These are phyloP conservation scores for Cosmorhoe ocellata DNA, from an alignment of 2,888 invertebrate species.

Conservation along the genomic window DNA sequence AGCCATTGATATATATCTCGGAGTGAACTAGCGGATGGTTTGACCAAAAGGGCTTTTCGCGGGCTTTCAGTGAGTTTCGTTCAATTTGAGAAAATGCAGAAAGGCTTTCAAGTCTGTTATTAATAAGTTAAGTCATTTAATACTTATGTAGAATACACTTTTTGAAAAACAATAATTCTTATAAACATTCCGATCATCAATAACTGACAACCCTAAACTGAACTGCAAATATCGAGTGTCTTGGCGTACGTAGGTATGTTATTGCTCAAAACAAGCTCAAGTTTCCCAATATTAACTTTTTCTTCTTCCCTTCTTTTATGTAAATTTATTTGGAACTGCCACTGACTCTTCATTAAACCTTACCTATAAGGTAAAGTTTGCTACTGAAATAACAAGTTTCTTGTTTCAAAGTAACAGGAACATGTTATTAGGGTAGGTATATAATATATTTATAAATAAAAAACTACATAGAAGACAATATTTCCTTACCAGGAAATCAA, in stretches of 20 bases:
- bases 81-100: too few relatives aligned
- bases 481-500: too few relatives aligned
- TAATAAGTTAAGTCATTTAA: too few relatives aligned
- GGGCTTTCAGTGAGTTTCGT: too few relatives aligned
- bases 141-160: too few relatives aligned
- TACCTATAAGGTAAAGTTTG: constrained; percentile 16
- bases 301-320: constrained; percentile 58
- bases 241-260: constrained; percentile 54
- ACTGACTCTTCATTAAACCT: constrained; percentile 31
- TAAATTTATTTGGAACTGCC: constrained; percentile 49
- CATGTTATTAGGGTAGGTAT: too few relatives aligned
- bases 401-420: constrained; percentile 4
- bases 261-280: constrained; percentile 63
- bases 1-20: too few relatives aligned
- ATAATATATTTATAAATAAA: background rate
- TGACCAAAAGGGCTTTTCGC: too few relatives aligned
- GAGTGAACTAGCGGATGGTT: too few relatives aligned
- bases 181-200: too few relatives aligned
- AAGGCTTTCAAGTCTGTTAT: too few relatives aligned
- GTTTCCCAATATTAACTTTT: constrained; percentile 71
- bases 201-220: constrained; percentile 44
- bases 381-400: constrained; percentile 8
- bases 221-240: constrained; percentile 55
- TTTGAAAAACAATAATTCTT: too few relatives aligned
- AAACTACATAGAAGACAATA: background rate